Conservation (phyloP, 2,888 invertebrate genomes). For the Lochmaea crataegi region DNA sequence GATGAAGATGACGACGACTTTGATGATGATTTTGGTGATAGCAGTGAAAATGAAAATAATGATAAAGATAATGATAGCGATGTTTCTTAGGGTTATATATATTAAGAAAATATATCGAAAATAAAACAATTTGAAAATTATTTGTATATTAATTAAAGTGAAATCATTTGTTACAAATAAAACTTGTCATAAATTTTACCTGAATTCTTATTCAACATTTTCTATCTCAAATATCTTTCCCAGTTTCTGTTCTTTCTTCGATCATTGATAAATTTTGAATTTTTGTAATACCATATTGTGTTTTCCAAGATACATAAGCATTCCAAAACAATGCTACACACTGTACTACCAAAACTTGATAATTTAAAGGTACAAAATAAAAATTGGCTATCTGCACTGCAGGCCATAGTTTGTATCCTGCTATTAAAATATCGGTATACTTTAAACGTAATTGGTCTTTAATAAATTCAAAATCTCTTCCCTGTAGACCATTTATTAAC, state of each 20-base stretch:
- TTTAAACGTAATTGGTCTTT: slow-evolving; percentile 70
- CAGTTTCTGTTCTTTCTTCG: slow-evolving; percentile 4
- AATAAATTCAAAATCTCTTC: slow-evolving; percentile 68
- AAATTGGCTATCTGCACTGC: slow-evolving; percentile 88
- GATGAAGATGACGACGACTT: slow-evolving; percentile 47
- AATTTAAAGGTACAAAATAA: slow-evolving; percentile 82
- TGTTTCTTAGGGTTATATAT: slow-evolving; percentile 1
- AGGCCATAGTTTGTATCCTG: slow-evolving; percentile 85
- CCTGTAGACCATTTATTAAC: slow-evolving; percentile 71
- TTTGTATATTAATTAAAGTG: neutral
- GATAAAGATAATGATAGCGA: slow-evolving; percentile 10
- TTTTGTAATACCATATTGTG: slow-evolving; percentile 53
- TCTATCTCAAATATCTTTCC: neutral
- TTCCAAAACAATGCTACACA: slow-evolving; percentile 88
- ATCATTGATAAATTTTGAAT: neutral
- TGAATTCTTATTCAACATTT: neutral
- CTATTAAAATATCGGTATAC: slow-evolving; percentile 73
- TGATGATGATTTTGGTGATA: slow-evolving; percentile 36
- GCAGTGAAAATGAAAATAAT: slow-evolving; percentile 13
- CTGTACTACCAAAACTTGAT: slow-evolving; percentile 85
- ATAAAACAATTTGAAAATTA: neutral
- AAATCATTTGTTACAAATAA: no score
- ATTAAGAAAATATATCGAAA: neutral
- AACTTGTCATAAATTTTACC: neutral
- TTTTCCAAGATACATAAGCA: slow-evolving; percentile 82